Evolutionary conservation across 2,888 invertebrate species (phyloP).

Genomic region (Ligdia adustata): DNA sequence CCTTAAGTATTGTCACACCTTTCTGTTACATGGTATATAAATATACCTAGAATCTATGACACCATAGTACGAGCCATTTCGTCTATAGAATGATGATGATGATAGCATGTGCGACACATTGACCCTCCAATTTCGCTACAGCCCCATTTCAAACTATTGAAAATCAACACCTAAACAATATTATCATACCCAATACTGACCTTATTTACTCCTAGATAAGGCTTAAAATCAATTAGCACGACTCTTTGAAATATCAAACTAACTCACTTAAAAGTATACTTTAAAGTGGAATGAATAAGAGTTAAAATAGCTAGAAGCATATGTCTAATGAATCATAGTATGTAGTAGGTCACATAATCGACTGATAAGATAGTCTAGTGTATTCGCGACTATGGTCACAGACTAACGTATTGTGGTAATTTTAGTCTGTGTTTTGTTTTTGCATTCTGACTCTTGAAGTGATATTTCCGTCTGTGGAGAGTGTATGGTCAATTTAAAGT

Average conservation of each 20-base stretch:
- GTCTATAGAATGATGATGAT: no score
- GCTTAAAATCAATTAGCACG: neutral
- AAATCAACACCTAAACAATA: neutral
- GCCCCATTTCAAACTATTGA: slow-evolving; percentile 1
- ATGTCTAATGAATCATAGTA: slow-evolving; percentile 13
- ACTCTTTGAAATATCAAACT: no score
- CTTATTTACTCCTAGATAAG: neutral
- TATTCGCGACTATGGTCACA: slow-evolving; percentile 26
- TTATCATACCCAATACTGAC: neutral
- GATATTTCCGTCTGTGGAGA: no score
- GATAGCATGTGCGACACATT: no score
- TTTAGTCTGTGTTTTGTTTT: neutral
- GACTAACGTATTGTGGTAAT: slow-evolving; percentile 17
- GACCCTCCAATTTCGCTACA: neutral
- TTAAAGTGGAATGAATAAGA: neutral
- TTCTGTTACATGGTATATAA: no score
- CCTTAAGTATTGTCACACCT: no score
- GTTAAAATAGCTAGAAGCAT: neutral
- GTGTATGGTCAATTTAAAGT: no score
- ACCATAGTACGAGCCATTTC: no score
- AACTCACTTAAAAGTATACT: no score
- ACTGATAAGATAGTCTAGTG: slow-evolving; percentile 36
- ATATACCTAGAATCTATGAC: no score
- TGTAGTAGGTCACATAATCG: slow-evolving; percentile 25
- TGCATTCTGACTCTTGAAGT: no score